Evolutionary conservation across 2,888 invertebrate species (phyloP).

Genomic region (Oscheius myriophilus): DNA sequence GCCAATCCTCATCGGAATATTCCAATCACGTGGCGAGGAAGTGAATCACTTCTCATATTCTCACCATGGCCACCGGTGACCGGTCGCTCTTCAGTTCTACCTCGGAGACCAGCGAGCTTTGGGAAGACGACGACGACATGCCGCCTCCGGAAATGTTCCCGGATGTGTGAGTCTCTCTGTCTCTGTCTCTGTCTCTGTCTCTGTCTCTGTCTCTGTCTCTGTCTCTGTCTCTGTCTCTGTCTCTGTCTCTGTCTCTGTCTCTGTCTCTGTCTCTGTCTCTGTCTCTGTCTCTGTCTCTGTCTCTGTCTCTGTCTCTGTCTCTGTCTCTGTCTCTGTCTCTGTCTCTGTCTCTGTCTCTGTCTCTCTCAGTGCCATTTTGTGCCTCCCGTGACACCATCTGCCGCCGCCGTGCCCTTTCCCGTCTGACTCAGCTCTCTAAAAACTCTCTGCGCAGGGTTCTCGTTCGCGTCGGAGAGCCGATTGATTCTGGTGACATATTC

Average conservation of each 20-base stretch:
- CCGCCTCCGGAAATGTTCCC: too few relatives aligned
- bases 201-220: constrained; percentile 18
- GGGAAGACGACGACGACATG: too few relatives aligned
- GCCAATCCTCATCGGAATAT: too few relatives aligned
- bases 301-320: constrained; percentile 12
- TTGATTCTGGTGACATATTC: constrained; percentile 13
- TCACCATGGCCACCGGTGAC: too few relatives aligned
- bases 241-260: constrained; percentile 17
- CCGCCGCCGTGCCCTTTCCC: too few relatives aligned
- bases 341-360: constrained; percentile 16
- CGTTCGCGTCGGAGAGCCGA: constrained; percentile 9
- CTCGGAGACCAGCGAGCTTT: too few relatives aligned
- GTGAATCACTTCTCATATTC: too few relatives aligned
- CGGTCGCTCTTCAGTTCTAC: too few relatives aligned
- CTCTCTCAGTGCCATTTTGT: constrained; percentile 1
- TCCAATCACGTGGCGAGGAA: too few relatives aligned
- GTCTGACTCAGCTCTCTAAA: too few relatives aligned
- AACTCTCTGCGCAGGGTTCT: too few relatives aligned
- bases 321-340: constrained; percentile 14
- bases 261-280: constrained; percentile 13
- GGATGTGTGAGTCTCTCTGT: constrained; percentile 2
- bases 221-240: constrained; percentile 8
- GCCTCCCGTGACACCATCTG: too few relatives aligned
- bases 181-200: constrained; percentile 9
- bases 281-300: constrained; percentile 10